phyloP scores from a whole-genome alignment of 1,140 invertebrate species.

The Cotesia chilonis region DNA sequence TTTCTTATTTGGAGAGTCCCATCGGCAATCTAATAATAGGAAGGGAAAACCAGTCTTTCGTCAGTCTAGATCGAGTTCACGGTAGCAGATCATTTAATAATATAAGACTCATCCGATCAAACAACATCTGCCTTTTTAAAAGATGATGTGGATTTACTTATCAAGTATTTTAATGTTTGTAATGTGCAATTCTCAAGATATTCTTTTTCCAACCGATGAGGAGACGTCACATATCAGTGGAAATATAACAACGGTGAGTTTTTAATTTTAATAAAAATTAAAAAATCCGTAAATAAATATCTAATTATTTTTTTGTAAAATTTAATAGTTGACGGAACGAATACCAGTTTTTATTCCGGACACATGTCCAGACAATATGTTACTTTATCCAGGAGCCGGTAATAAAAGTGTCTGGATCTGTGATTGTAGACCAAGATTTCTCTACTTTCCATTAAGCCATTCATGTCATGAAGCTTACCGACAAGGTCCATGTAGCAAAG shows the following conservation, averaged over 20 bases:
- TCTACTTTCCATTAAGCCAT: conserved; percentile 71
- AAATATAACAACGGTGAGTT: conserved; percentile 41
- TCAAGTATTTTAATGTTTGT: not conserved
- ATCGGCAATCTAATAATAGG: not conserved
- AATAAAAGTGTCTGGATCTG: conserved; percentile 72
- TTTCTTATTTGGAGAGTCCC: not conserved
- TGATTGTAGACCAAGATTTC: conserved; percentile 71
- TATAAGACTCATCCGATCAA: not conserved
- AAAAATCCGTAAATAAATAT: too few relatives aligned
- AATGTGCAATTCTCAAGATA: conserved; percentile 41
- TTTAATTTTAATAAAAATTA: conserved; percentile 10
- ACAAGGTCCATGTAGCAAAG: conserved; percentile 69
- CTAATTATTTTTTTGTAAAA: not conserved
- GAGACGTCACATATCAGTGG: conserved; percentile 41
- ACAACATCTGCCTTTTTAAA: not conserved
- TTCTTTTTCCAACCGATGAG: conserved; percentile 48
- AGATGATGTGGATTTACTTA: conserved; percentile 8
- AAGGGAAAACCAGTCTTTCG: conserved; percentile 16
- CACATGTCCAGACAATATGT: conserved; percentile 70
- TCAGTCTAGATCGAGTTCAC: conserved; percentile 1
- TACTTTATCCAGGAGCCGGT: conserved; percentile 70
- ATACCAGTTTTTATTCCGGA: conserved; percentile 67
- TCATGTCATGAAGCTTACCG: conserved; percentile 70
- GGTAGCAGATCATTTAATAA: not conserved
- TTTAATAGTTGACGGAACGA: conserved; percentile 23